Percentiles rank a stretch among this genome's conserved stretches.
phyloP scores from a whole-genome alignment of 2,113 vertebrate species.

The Athene noctua region DNA sequence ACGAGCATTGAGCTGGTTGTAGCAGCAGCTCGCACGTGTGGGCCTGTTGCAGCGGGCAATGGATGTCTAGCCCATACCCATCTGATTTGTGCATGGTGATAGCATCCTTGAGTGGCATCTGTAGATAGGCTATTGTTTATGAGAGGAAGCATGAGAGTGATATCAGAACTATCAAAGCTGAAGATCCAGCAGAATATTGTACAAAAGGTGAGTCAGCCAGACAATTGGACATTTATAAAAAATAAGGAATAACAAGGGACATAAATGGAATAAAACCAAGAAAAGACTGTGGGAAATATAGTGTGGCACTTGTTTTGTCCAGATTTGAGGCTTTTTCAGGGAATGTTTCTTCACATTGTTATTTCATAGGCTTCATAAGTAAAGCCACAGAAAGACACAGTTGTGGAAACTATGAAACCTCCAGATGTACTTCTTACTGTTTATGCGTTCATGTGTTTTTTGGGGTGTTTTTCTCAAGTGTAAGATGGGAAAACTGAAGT shows the following conservation, averaged over 20 bases:
- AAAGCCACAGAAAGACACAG: background rate
- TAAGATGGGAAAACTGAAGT: background rate
- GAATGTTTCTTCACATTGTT: background rate
- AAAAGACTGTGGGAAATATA: background rate
- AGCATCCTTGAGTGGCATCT: background rate
- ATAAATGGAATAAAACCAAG: background rate
- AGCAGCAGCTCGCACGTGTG: fast-evolving
- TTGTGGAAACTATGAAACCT: conserved; percentile 28
- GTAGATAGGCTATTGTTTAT: background rate
- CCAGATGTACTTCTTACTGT: conserved; percentile 20
- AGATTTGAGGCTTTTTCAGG: background rate
- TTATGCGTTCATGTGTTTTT: background rate
- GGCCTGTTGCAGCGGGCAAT: fast-evolving
- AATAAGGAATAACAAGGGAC: background rate
- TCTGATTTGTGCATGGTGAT: background rate
- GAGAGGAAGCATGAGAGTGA: background rate
- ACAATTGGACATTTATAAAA: background rate
- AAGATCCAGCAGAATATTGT: background rate
- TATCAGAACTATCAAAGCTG: background rate
- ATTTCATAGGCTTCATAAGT: background rate
- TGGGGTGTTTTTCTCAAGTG: background rate
- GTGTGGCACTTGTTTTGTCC: background rate
- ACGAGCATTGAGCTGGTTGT: background rate
- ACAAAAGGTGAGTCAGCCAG: background rate
- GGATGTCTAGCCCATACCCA: fast-evolving